Evolutionary conservation across 2,888 invertebrate species (phyloP), one percentile per base, ranked within the genome.

Genomic region (Empis livida): DNA sequence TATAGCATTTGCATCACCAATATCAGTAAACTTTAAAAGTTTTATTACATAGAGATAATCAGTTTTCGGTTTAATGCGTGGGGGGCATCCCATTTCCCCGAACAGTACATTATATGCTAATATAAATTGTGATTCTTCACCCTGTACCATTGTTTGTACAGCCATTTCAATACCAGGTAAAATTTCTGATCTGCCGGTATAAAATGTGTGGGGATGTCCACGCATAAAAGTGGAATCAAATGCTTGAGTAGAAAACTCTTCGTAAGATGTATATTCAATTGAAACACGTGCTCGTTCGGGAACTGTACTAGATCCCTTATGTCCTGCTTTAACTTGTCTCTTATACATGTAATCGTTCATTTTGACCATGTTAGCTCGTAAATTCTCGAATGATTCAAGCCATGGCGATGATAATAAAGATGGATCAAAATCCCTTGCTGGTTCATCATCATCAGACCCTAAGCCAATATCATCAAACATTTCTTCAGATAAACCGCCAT

Each of bases 111-210:
- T 70, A 43, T 85, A 80, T 8, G 79, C 74, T 20, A 93, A 73
- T 1, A 91, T 65, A 63, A 92, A 91, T 44, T 84, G 71, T 0
- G 93, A 74, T 50, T 79, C 72, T 68, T 94, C 94, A 40, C 79
- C 79, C n/a, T 81, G 76, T 55, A 74, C 68, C 93, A 94, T 93
- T 1, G 85, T 78, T 44, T 71, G 64, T 9, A 92, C 72, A 0
- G 81, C 88, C 6, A 79, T 65, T 54, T 84, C 80, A 11, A 91
- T 63, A 0, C 92, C 92, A 31, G 74, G 73, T 14, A 84, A 43
- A 0, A 71, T 61, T 32, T 59, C 72, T 6, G 54, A 37, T 2
- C 51, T 49, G 0, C 63, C 62, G 0, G 63, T 64, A 20, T 60
- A 58, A 23, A 67, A 68, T 2, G 56, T 59, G 46, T 55, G 59